These are phyloP conservation scores for Oscheius sp. DNA, from an alignment of 2,888 invertebrate genomes.

Conservation along the genomic window DNA sequence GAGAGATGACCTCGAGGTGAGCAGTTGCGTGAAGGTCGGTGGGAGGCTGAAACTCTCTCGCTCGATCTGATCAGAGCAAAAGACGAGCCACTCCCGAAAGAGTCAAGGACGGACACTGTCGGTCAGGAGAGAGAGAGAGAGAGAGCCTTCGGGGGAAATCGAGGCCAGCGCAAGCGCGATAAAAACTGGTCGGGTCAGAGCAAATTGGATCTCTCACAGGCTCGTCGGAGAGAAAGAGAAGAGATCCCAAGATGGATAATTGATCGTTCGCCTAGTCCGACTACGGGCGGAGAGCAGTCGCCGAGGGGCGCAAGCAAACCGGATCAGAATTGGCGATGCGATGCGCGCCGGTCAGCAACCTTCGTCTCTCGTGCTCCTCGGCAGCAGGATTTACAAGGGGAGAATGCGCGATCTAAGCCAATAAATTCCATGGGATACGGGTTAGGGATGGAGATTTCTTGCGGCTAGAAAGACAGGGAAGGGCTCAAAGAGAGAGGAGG, in stretches of 20 bases:
- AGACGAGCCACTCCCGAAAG: constrained; percentile 10
- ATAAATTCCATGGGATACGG: no score
- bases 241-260: constrained; percentile 23
- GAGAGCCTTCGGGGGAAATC: background rate
- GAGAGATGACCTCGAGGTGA: constrained; percentile 20
- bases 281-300: background rate
- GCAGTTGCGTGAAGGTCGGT: background rate
- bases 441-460: background rate
- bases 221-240: background rate
- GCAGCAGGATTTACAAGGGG: constrained; percentile 15
- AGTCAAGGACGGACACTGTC: constrained; percentile 8
- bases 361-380: background rate
- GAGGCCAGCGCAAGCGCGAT: constrained; percentile 14
- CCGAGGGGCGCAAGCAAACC: constrained; percentile 1
- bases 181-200: constrained; percentile 27
- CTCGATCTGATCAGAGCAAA: constrained; percentile 5
- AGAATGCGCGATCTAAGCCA: no score
- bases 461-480: background rate
- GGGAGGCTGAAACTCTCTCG: no score
- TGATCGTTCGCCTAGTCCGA: constrained; percentile 4
- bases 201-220: constrained; percentile 13
- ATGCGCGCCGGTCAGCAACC: constrained; percentile 12
- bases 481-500: background rate
- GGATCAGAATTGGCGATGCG: constrained; percentile 30
- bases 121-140: background rate